Conservation (phyloP, 2,113 vertebrate genomes). For the Genyomyrus donnyi region DNA sequence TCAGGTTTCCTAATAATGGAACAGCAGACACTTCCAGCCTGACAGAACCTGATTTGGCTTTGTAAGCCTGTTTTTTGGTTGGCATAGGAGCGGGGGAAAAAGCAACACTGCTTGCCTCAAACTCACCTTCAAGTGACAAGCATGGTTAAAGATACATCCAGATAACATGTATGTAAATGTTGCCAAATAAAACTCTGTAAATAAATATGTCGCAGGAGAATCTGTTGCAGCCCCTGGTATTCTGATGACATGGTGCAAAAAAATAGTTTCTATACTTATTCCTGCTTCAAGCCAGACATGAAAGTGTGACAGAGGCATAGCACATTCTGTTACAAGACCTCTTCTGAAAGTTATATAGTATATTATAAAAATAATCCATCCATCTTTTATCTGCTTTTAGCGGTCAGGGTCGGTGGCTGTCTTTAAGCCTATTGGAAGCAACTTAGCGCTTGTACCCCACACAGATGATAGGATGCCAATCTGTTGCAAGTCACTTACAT, state of each 20-base stretch:
- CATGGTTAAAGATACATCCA: constrained; percentile 4
- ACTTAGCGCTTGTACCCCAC: background rate
- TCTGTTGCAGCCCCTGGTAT: background rate
- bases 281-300: background rate
- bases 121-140: background rate
- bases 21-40: background rate
- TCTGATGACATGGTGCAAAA: background rate
- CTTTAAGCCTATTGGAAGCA: background rate
- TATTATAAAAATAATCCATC: background rate
- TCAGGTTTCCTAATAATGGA: background rate
- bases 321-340: background rate
- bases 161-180: background rate
- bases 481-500: background rate
- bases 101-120: background rate
- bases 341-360: background rate
- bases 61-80: background rate
- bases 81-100: background rate
- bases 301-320: background rate
- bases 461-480: background rate
- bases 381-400: background rate
- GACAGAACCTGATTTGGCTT: background rate
- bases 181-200: background rate
- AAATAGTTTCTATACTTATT: background rate
- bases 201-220: background rate
- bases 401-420: background rate